Evolutionary conservation across 2,113 vertebrate genomes (phyloP).

Genomic region (Poicephalus meyeri): DNA sequence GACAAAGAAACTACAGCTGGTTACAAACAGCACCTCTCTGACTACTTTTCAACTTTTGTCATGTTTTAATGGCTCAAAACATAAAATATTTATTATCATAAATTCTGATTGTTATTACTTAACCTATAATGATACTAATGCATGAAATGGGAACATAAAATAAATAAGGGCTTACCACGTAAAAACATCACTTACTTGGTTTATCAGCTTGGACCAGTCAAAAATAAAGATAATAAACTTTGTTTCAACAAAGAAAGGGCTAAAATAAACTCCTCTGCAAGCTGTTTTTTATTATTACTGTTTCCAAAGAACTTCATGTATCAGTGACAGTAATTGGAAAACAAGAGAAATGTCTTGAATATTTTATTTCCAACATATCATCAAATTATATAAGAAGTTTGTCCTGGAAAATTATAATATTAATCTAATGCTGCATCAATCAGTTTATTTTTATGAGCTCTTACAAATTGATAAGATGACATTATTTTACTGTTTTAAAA

Average conservation of each 20-base stretch:
- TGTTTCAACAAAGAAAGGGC: constrained; percentile 50
- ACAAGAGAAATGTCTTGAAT: not conserved
- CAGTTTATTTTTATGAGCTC: not conserved
- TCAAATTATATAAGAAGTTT: not conserved
- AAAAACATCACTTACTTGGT: constrained; percentile 41
- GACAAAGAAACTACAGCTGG: not conserved
- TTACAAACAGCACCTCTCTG: not conserved
- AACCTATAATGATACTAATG: constrained; percentile 52
- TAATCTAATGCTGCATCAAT: not conserved
- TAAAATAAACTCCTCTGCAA: constrained; percentile 39
- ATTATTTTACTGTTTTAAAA: not conserved
- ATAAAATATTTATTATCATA: constrained; percentile 68
- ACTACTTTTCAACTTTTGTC: not conserved
- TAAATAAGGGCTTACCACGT: constrained; percentile 48
- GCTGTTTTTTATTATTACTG: not conserved
- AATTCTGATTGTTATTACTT: constrained; percentile 65
- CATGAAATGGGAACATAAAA: constrained; percentile 46
- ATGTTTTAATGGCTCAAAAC: not conserved
- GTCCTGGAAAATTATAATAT: not conserved
- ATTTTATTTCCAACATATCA: constrained; percentile 32
- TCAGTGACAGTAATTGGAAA: not conserved
- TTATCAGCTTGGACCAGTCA: constrained; percentile 28
- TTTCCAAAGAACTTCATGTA: constrained; percentile 20
- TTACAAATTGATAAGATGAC: not conserved
- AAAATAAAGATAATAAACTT: constrained; percentile 70